Percentiles rank a stretch among this genome's conserved stretches.
Conservation (phyloP, 2,888 invertebrate species). For the Aricia artaxerxes region DNA sequence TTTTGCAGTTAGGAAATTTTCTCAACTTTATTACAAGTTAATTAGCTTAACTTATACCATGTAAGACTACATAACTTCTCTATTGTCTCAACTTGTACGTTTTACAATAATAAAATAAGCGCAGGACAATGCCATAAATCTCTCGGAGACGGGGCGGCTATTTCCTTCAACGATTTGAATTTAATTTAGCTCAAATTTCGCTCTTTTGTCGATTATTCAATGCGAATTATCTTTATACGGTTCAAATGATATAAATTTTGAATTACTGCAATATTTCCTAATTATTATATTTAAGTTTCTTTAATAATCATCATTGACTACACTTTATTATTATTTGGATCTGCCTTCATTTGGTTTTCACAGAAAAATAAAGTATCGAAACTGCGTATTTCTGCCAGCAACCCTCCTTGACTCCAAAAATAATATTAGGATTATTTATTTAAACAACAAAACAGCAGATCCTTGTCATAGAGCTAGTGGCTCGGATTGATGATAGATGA, state of each 20-base stretch:
- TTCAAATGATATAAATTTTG: background rate
- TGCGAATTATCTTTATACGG: conserved; percentile 10
- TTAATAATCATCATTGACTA: background rate
- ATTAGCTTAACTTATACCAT: background rate
- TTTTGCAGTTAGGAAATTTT: too few relatives aligned
- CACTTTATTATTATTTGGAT: background rate
- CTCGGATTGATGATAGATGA: too few relatives aligned
- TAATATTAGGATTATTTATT: too few relatives aligned
- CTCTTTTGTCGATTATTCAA: conserved; percentile 32
- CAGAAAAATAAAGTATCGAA: too few relatives aligned
- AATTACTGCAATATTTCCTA: background rate
- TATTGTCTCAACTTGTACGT: conserved; percentile 45
- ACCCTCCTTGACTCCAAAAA: too few relatives aligned
- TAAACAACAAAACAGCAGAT: too few relatives aligned
- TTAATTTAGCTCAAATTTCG: conserved; percentile 65
- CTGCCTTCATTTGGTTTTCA: too few relatives aligned
- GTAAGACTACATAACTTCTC: background rate
- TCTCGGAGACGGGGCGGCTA: conserved; percentile 70
- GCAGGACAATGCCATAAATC: conserved; percentile 81
- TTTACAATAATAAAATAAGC: conserved; percentile 78
- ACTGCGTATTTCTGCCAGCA: too few relatives aligned
- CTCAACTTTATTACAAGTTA: too few relatives aligned
- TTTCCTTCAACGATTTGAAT: conserved; percentile 80
- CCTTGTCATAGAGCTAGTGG: too few relatives aligned
- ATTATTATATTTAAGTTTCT: background rate